Evolutionary conservation across 2,888 invertebrate species (phyloP).

Genomic region (Melanostoma mellinum): DNA sequence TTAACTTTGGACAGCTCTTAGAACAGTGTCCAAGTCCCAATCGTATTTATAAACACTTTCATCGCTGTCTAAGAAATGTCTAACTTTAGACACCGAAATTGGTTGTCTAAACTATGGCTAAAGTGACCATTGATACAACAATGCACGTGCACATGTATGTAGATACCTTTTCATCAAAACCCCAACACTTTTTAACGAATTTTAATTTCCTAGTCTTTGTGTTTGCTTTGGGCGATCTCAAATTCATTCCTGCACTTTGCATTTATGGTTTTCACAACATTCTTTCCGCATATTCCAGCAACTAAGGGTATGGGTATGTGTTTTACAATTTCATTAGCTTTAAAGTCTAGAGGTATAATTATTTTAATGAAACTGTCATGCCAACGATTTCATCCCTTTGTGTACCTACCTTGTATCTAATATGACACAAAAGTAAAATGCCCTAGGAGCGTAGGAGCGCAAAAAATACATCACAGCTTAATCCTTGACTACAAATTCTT

Average conservation of each 20-base stretch:
- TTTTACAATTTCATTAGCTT: constrained; percentile 69
- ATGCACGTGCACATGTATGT: too few relatives aligned
- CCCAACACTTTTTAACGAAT: too few relatives aligned
- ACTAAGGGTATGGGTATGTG: constrained; percentile 3
- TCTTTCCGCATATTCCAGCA: constrained; percentile 27
- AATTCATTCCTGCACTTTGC: constrained; percentile 58
- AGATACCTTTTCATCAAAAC: too few relatives aligned
- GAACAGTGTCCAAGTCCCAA: too few relatives aligned
- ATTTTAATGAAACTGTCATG: constrained; percentile 74
- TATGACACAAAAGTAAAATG: not conserved
- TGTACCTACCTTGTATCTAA: not conserved
- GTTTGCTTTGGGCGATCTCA: constrained; percentile 29
- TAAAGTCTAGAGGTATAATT: constrained; percentile 53
- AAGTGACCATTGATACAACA: too few relatives aligned
- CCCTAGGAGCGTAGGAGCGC: not conserved
- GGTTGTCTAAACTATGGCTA: too few relatives aligned
- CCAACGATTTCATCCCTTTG: constrained; percentile 67
- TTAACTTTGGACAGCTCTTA: too few relatives aligned
- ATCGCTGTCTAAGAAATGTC: too few relatives aligned
- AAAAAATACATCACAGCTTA: constrained; percentile 48
- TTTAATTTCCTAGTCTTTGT: too few relatives aligned
- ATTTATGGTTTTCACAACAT: constrained; percentile 18
- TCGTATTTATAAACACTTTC: too few relatives aligned
- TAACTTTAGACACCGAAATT: too few relatives aligned
- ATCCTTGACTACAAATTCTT: constrained; percentile 70